Evolutionary conservation across 2,888 invertebrate genomes (phyloP).

Genomic region (Cataglyphis altisquamis): DNA sequence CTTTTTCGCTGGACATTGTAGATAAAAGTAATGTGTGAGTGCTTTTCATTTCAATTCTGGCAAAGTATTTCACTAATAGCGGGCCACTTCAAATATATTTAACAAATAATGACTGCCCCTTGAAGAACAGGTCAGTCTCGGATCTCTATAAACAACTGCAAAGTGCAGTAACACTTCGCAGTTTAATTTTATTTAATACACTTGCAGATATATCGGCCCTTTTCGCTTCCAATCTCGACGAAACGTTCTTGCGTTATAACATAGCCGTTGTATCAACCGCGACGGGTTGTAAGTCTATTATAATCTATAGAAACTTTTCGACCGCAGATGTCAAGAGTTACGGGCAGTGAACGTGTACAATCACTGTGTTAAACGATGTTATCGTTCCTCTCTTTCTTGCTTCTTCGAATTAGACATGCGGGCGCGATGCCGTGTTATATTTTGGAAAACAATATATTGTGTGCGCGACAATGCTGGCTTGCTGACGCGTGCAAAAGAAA

Average conservation of each 20-base stretch:
- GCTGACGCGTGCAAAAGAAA: conserved; percentile 36
- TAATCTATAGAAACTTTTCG: conserved; percentile 18
- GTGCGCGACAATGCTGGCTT: neutral
- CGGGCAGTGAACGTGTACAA: conserved; percentile 34
- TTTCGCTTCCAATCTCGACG: neutral
- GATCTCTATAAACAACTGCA: neutral
- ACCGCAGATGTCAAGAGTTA: conserved; percentile 7
- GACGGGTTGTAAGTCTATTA: neutral
- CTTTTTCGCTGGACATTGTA: neutral
- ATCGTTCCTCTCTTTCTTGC: neutral
- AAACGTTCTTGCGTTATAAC: conserved; percentile 8
- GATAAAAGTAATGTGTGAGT: neutral
- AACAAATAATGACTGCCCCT: neutral
- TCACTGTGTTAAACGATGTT: conserved; percentile 21
- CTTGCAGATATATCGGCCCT: neutral
- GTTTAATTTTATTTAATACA: conserved; percentile 6
- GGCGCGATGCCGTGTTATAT: neutral
- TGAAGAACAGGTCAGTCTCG: conserved; percentile 19
- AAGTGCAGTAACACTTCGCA: neutral
- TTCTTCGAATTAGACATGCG: neutral
- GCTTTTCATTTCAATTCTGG: neutral
- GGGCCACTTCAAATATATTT: neutral
- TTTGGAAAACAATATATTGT: neutral
- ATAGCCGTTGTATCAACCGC: neutral
- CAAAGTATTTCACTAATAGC: neutral